phyloP scores from a whole-genome alignment of 2,888 invertebrate genomes.

The Tuta absoluta region DNA sequence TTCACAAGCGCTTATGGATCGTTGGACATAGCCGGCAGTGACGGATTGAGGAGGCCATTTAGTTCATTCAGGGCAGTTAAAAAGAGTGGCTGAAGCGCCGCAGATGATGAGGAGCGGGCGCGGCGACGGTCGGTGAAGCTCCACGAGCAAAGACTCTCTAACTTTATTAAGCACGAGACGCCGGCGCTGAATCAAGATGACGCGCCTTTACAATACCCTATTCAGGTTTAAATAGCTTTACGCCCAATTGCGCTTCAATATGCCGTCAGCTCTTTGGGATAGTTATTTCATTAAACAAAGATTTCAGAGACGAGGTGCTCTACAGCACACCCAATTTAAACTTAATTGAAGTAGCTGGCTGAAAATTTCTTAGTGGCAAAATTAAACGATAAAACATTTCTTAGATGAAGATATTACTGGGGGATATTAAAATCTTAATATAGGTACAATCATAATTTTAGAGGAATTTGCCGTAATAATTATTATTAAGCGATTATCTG shows the following conservation, averaged over 20 bases:
- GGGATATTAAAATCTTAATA: slow-evolving; percentile 12
- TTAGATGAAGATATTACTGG: neutral
- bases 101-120: slow-evolving; percentile 39
- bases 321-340: slow-evolving; percentile 3
- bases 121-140: slow-evolving; percentile 46
- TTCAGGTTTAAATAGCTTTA: slow-evolving; percentile 81
- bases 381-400: slow-evolving; percentile 2
- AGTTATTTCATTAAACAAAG: slow-evolving; percentile 77
- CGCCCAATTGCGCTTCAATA: slow-evolving; percentile 80
- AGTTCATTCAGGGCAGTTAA: slow-evolving; percentile 58
- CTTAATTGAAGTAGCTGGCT: slow-evolving; percentile 7
- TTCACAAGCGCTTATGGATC: slow-evolving; percentile 41
- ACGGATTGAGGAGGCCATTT: slow-evolving; percentile 57
- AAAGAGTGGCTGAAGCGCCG: slow-evolving; percentile 53
- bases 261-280: slow-evolving; percentile 66
- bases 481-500: slow-evolving; percentile 26
- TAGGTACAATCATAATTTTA: neutral
- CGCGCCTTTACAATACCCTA: slow-evolving; percentile 77
- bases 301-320: slow-evolving; percentile 47
- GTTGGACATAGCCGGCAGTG: slow-evolving; percentile 52
- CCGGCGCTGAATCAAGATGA: slow-evolving; percentile 75
- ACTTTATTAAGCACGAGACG: slow-evolving; percentile 75
- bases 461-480: neutral
- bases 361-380: neutral
- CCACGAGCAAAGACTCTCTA: slow-evolving; percentile 67